Conservation (phyloP, 2,888 invertebrate species). For the Pyrochroa serraticornis region DNA sequence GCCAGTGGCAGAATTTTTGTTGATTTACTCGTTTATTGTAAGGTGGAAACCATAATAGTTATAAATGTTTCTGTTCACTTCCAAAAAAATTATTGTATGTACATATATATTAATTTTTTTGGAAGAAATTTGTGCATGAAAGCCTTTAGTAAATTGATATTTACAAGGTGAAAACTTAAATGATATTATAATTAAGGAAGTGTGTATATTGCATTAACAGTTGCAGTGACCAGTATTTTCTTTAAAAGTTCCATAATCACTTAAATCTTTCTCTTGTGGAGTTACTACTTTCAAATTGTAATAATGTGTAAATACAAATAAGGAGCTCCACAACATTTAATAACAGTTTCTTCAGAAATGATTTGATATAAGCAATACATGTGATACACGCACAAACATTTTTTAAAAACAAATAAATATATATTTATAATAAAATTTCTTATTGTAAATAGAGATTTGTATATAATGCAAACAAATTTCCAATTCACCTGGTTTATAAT, state of each 20-base stretch:
- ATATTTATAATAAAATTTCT: conserved; percentile 25
- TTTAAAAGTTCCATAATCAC: conserved; percentile 5
- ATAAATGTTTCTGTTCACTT: conserved; percentile 10
- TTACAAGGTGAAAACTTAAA: conserved; percentile 33
- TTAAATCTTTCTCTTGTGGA: conserved; percentile 7
- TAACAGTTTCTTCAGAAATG: neutral
- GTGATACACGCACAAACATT: conserved; percentile 17
- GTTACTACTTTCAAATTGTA: conserved; percentile 25
- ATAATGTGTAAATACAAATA: conserved; percentile 34
- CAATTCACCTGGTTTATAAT: conserved; percentile 17
- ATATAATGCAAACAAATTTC: conserved; percentile 19
- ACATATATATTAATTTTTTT: conserved; percentile 13
- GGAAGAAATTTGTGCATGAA: conserved; percentile 13
- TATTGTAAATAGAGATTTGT: conserved; percentile 18
- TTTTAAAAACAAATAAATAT: conserved; percentile 17
- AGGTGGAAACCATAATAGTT: conserved; percentile 6
- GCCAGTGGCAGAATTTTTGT: conserved; percentile 31
- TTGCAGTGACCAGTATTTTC: conserved; percentile 40
- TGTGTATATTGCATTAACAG: conserved; percentile 19
- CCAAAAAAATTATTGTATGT: conserved; percentile 10
- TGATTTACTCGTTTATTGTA: conserved; percentile 8
- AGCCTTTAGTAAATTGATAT: conserved; percentile 17
- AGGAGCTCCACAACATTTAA: conserved; percentile 14
- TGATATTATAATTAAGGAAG: conserved; percentile 14
- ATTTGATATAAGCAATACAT: conserved; percentile 2